These are phyloP conservation scores for Drusus annulatus DNA, from an alignment of 1,140 invertebrate genomes.

Conservation along the genomic window DNA sequence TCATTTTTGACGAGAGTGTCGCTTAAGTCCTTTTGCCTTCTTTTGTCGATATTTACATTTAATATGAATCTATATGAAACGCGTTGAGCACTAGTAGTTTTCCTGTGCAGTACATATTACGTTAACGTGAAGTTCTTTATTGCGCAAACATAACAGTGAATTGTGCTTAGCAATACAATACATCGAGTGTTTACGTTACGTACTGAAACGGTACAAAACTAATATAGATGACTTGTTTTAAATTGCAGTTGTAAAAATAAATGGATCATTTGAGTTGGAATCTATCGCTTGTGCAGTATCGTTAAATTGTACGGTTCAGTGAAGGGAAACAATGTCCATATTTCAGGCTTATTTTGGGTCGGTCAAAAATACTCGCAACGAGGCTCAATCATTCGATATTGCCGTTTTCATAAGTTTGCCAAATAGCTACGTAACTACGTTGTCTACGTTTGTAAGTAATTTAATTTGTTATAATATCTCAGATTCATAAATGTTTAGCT, in stretches of 20 bases:
- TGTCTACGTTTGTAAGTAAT: background rate
- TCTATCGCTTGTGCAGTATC: constrained; percentile 46
- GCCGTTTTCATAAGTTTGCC: background rate
- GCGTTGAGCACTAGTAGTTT: too few relatives aligned
- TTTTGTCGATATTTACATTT: too few relatives aligned
- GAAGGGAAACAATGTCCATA: background rate
- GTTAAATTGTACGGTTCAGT: constrained; percentile 5
- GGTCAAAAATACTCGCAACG: background rate
- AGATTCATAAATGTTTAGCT: too few relatives aligned
- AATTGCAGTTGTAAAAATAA: constrained; percentile 56
- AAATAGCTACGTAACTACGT: background rate
- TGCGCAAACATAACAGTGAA: constrained; percentile 4
- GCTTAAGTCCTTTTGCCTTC: too few relatives aligned
- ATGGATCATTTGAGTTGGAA: constrained; percentile 58
- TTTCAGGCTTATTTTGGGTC: too few relatives aligned
- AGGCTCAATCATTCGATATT: background rate
- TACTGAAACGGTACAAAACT: constrained; percentile 26
- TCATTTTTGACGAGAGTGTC: too few relatives aligned
- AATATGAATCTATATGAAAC: too few relatives aligned
- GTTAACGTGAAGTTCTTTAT: background rate
- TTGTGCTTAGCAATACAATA: constrained; percentile 18
- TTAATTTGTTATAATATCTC: too few relatives aligned
- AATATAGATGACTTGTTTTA: constrained; percentile 57
- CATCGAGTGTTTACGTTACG: background rate
- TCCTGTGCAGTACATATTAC: too few relatives aligned